Base-by-base conservation (phyloP, 2,888 invertebrate species). In the Calephelis perditalis region DNA sequence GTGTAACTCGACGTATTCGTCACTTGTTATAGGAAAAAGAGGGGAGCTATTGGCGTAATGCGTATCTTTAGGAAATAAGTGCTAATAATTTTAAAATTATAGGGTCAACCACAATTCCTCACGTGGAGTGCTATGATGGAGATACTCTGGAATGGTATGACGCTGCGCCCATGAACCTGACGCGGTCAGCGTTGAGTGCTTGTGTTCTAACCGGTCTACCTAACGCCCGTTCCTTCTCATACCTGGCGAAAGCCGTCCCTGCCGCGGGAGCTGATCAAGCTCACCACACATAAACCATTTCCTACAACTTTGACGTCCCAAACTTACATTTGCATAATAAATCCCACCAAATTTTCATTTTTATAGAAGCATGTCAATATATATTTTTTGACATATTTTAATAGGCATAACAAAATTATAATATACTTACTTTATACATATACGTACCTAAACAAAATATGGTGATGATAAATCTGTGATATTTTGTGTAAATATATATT, bases 121-220 rank as follows among this genome's bases (percentile, higher is more conserved):
- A 92, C 74, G 96, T 96, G 65, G 97, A 97, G 78, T 95, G 94
- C 75, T 96, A 94, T 79, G 95, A 96, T 72, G 92, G 91, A 0
- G 89, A 92, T 61, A 91, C 91, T 0, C 83, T 93, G 69, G 92
- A 92, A 72, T 95, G 95, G 95, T 92, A 92, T 74, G 92, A 92
- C 69, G 94, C 94, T 0, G 92, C 95, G 0, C 93, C 94, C 9
- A 96, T 97, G 96, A 96, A 95, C 77, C 82, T 96, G 46, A 95
- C 95, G 78, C 91, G 96, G 15, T 96, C 96, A 61, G 96, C 96
- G 0, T 84, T 96, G 40, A 94, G 95, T 72, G 96, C 96, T 2
- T 96, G 96, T 79, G 95, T 96, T 1, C 86, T 96, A 52, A 84
- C 92, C n/a, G 95, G 94, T 5, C 88, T 95, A 15, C 92, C 92